These are phyloP conservation scores for Ceratitis capitata DNA, from an alignment of 1,140 invertebrate species.

Conservation along the genomic window DNA sequence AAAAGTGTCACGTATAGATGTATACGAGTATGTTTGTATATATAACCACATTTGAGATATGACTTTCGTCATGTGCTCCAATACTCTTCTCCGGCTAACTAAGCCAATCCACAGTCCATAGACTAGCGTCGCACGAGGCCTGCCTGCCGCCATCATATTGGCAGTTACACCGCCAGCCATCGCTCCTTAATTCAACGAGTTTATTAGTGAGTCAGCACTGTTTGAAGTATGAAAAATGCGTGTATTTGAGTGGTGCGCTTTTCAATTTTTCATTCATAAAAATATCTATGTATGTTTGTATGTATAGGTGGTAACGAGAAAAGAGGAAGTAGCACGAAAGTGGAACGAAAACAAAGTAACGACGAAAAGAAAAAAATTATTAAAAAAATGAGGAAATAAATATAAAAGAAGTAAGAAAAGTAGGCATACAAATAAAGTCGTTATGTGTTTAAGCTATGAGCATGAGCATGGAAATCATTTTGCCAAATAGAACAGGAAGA, in stretches of 20 bases:
- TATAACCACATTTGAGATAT: not conserved
- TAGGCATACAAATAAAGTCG: not conserved
- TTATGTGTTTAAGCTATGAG: not conserved
- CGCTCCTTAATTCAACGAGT: not conserved
- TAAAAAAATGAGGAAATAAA: not conserved
- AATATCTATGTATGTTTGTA: not conserved
- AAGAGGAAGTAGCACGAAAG: not conserved
- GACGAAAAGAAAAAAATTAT: not conserved
- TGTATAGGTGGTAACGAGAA: not conserved
- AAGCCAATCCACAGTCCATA: not conserved
- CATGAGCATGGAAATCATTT: not conserved
- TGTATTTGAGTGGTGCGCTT: not conserved
- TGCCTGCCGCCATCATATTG: too few species aligned
- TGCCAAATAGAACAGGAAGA: not conserved
- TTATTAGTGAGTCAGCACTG: not conserved
- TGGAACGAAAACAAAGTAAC: not conserved
- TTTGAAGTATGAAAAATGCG: not conserved
- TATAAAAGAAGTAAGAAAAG: not conserved
- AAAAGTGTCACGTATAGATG: not conserved
- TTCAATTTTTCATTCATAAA: conserved; percentile 14
- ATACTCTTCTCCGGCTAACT: not conserved
- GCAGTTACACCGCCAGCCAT: not conserved
- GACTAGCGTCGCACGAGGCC: not conserved
- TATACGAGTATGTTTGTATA: too few species aligned
- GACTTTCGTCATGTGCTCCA: not conserved